These are phyloP conservation scores for Lepilemur septentrionalis DNA, from an alignment of 2,797 vertebrate species.

Conservation along the genomic window DNA sequence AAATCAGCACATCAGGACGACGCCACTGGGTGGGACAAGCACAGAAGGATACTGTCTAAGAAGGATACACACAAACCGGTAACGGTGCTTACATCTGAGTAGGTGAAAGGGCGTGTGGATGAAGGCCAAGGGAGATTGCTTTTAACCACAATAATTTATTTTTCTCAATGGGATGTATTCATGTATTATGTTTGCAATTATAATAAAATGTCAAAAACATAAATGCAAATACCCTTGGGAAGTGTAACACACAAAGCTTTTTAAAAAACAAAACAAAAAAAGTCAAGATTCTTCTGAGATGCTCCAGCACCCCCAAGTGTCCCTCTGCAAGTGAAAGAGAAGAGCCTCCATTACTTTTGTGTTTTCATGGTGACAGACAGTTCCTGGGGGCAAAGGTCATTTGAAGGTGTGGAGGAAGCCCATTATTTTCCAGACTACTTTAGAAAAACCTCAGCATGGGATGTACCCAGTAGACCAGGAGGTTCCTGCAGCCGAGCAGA, in stretches of 20 bases:
- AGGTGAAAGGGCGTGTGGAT: background rate
- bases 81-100: background rate
- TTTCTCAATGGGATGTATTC: background rate
- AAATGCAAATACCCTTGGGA: background rate
- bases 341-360: background rate
- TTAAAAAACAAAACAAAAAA: background rate
- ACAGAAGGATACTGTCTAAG: background rate
- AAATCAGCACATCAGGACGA: background rate
- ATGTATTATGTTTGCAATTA: background rate
- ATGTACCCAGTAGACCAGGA: background rate
- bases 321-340: background rate
- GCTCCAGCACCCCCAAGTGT: too few relatives aligned
- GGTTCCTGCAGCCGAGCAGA: background rate
- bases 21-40: background rate
- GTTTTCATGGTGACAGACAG: background rate
- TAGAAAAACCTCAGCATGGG: background rate
- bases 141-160: background rate
- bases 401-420: background rate
- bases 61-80: background rate
- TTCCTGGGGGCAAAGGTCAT: background rate
- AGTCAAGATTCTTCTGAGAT: background rate
- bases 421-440: background rate
- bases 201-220: background rate
- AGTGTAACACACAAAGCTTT: background rate
- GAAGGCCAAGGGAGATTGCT: background rate